Percentiles rank a stretch among this genome's conserved stretches.
Evolutionary conservation across 1,140 invertebrate species (phyloP).

Genomic region (Temnothorax nylanderi): DNA sequence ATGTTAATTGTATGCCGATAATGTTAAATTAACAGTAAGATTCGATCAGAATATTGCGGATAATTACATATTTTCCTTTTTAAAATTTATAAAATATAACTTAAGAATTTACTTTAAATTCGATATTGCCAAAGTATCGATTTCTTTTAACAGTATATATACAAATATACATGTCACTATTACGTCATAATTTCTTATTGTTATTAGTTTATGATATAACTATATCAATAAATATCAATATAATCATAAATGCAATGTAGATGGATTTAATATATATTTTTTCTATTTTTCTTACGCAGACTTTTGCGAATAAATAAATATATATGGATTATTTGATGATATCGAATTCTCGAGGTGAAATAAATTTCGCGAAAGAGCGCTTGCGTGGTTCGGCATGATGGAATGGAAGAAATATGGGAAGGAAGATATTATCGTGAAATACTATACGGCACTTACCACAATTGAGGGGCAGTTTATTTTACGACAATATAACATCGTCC

Average conservation of each 20-base stretch:
- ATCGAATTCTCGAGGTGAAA: conserved; percentile 40
- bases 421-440: conserved; percentile 49
- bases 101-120: background rate
- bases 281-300: background rate
- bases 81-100: background rate
- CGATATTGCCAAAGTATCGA: background rate
- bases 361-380: conserved; percentile 40
- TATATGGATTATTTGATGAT: conserved; percentile 24
- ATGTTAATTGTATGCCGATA: background rate
- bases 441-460: conserved; percentile 41
- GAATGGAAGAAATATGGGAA: conserved; percentile 51
- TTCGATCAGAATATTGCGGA: background rate
- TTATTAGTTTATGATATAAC: background rate
- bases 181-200: background rate
- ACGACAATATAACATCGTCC: conserved; percentile 45
- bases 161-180: background rate
- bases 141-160: background rate
- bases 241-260: background rate
- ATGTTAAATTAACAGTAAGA: background rate
- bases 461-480: conserved; percentile 53
- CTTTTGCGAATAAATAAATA: conserved; percentile 4
- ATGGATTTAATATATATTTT: conserved; percentile 17
- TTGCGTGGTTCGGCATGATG: conserved; percentile 20
- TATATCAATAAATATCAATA: background rate
- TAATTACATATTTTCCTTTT: background rate